These are phyloP conservation scores for Atta colombica DNA, from an alignment of 1,140 invertebrate genomes.

Conservation along the genomic window DNA sequence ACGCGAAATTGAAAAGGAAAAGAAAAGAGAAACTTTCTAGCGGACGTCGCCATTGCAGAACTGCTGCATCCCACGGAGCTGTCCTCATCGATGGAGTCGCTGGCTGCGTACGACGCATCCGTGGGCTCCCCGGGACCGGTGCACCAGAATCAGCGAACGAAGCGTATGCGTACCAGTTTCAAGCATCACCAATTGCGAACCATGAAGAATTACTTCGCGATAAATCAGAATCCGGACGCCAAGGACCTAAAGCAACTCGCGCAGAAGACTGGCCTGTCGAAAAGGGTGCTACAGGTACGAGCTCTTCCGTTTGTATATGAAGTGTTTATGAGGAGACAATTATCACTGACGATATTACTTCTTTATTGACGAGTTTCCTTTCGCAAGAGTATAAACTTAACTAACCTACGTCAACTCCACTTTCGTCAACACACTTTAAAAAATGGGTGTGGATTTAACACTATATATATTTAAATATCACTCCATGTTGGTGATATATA, in stretches of 20 bases:
- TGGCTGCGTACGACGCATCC: conserved; percentile 90
- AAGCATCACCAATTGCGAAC: conserved; percentile 98
- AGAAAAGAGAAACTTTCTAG: conserved; percentile 49
- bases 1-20: not conserved
- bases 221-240: conserved; percentile 99
- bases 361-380: not conserved
- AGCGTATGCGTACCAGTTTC: conserved; percentile 98
- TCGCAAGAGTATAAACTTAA: not conserved
- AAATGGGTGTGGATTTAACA: too few relatives aligned
- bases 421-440: too few relatives aligned
- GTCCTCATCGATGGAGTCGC: conserved; percentile 92
- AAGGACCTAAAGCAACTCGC: conserved; percentile 98
- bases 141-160: conserved; percentile 90
- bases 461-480: too few relatives aligned
- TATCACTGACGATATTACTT: not conserved
- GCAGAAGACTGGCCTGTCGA: conserved; percentile 98
- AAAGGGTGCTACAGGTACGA: conserved; percentile 97
- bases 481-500: too few relatives aligned
- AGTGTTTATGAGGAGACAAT: not conserved
- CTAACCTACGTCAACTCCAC: not conserved
- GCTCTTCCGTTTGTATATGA: not conserved
- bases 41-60: conserved; percentile 86
- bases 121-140: conserved; percentile 90
- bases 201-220: conserved; percentile 98
- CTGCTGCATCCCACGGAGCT: conserved; percentile 91